Conservation (phyloP, 2,888 invertebrate genomes). For the Lottia scabra region DNA sequence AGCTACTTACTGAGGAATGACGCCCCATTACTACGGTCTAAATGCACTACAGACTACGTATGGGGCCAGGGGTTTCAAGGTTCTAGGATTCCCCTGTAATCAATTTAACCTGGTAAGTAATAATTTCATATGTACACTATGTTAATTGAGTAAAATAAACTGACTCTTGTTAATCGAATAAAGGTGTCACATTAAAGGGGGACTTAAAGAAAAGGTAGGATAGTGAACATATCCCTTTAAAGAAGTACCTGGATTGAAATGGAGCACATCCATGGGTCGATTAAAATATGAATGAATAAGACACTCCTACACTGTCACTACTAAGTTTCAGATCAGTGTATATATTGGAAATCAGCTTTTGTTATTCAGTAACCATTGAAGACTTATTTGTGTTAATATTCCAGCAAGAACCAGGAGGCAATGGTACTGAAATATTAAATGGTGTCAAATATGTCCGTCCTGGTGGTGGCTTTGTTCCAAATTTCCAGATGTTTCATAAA, state of each 20-base stretch:
- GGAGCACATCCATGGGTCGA: no score
- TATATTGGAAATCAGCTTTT: no score
- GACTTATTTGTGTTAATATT: background rate
- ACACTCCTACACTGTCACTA: no score
- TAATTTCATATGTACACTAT: background rate
- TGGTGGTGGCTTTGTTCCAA: conserved; percentile 70
- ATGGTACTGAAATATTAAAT: conserved; percentile 70
- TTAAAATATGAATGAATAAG: no score
- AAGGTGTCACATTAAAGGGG: no score
- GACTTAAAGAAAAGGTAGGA: no score
- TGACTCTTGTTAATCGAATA: no score
- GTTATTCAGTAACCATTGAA: no score
- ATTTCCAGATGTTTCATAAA: conserved; percentile 69
- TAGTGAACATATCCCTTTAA: no score
- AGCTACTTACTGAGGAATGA: conserved; percentile 72
- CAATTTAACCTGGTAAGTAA: conserved; percentile 68
- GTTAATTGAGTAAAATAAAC: no score
- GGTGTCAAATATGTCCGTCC: conserved; percentile 71
- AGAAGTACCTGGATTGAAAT: no score
- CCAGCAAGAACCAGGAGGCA: conserved; percentile 71
- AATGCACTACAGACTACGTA: conserved; percentile 71
- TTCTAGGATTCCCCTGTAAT: conserved; percentile 71
- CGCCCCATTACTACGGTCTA: conserved; percentile 70
- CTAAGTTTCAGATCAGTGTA: no score
- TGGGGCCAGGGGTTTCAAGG: conserved; percentile 58